Conservation (phyloP, 2,797 vertebrate genomes). For the Pipistrellus pipistrellus region DNA sequence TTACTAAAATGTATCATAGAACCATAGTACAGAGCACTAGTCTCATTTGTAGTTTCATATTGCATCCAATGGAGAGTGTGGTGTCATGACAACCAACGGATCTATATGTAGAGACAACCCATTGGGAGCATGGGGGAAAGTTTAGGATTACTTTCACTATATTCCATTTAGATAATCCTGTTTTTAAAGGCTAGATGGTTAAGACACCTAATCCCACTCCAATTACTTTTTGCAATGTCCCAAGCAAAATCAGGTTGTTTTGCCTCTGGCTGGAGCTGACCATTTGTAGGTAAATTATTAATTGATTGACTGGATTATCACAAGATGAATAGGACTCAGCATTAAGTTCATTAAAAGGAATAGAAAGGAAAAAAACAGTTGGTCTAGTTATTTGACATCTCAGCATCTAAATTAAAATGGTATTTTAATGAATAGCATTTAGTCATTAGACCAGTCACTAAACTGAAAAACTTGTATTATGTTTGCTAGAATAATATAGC, state of each 20-base stretch:
- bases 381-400: not conserved
- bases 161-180: slow-evolving; percentile 54
- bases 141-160: slow-evolving; percentile 19
- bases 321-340: slow-evolving; percentile 9
- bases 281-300: slow-evolving; percentile 74
- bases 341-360: slow-evolving; percentile 67
- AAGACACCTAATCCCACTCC: slow-evolving; percentile 33
- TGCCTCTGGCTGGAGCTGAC: slow-evolving; percentile 60
- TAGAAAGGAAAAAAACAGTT: slow-evolving; percentile 39
- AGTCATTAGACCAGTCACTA: not conserved
- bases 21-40: not conserved
- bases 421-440: slow-evolving; percentile 53
- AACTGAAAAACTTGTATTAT: slow-evolving; percentile 49
- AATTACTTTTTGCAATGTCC: slow-evolving; percentile 56
- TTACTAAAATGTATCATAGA: not conserved
- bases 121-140: not conserved
- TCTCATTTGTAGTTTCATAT: not conserved
- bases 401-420: slow-evolving; percentile 58
- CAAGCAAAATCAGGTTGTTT: slow-evolving; percentile 59
- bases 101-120: slow-evolving; percentile 32
- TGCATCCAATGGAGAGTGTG: slow-evolving; percentile 54
- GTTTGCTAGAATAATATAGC: not conserved
- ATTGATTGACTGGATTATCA: slow-evolving; percentile 72
- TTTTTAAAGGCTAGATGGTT: slow-evolving; percentile 61
- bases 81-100: slow-evolving; percentile 14